Base-by-base conservation (phyloP, 2,888 invertebrate species). In the Eupithecia abbreviata region DNA sequence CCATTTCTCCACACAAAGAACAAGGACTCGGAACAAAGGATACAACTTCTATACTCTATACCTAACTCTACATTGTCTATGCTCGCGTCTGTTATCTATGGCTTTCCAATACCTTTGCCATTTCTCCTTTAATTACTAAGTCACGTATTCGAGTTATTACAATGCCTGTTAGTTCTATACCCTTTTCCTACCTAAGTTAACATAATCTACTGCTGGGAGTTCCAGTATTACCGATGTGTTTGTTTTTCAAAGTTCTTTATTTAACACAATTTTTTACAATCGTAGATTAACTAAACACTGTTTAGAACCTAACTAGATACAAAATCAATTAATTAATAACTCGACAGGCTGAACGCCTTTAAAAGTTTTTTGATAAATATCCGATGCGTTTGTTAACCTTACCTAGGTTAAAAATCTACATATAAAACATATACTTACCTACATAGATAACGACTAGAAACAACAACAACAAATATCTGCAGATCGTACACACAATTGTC, bases 71-170 rank as follows among this genome's bases (percentile, higher is more conserved):
- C 62, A 74, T 68, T 71, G 77, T 77, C 71, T 71, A 43, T 73
- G 45, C 75, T 75, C 58, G 55, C 42, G 10, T 62, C 45, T 65
- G 45, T 77, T 51, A 51, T 71, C 71, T 62, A 71, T 74, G 71
- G 72, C 58, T 75, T 75, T 77, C 62, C 62, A 66, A 72, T 58
- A 69, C 43, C 69, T 49, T 41, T 71, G 71, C 58, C 66, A 77
- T 77, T 77, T 77, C 75, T 77, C 73, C 69, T 67, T n/a, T 75
- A 77, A 75, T 75, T 77, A 77, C 73, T 62, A 62, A 71, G 75
- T 75, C 77, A 77, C 77, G 77, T 75, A 75, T 69, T 15, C 12
- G 45, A 68, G 58, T 66, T 69, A 77, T 66, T 69, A 75, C 62
- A 75, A 73, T 71, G 71, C 69, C 65, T 71, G 66, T 75, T 65